Conservation (phyloP, 1,140 invertebrate genomes). For the Andricus grossulariae region DNA sequence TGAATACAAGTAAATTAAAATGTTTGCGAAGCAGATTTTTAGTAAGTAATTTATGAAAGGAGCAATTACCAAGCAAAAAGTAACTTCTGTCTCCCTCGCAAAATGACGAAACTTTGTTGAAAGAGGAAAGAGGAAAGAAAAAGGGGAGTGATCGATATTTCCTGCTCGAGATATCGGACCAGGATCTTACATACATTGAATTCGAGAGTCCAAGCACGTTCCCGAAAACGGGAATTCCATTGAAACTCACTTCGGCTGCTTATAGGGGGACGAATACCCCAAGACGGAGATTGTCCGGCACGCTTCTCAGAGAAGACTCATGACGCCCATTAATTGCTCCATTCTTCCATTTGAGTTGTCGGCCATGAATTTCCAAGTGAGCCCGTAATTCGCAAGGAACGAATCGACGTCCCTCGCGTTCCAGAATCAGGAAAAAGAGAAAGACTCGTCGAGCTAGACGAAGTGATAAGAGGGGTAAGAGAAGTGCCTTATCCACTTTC, state of each 20-base stretch:
- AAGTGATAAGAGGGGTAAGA: neutral
- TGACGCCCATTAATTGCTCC: slow-evolving; percentile 62
- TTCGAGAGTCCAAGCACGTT: slow-evolving; percentile 56
- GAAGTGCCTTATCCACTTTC: neutral
- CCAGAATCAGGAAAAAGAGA: slow-evolving; percentile 17
- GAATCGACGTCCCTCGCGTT: slow-evolving; percentile 35
- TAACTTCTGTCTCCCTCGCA: neutral
- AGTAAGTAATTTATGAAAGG: neutral
- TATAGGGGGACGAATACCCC: slow-evolving; percentile 18
- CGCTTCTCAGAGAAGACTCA: slow-evolving; percentile 53
- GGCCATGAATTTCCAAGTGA: slow-evolving; percentile 59
- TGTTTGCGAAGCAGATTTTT: neutral
- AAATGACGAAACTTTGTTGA: neutral
- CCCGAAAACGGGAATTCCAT: slow-evolving; percentile 61
- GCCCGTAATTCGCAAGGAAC: slow-evolving; percentile 48
- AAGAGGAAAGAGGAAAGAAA: slow-evolving; percentile 1
- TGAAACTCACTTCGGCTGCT: slow-evolving; percentile 52
- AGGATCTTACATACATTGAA: slow-evolving; percentile 32
- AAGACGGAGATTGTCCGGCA: slow-evolving; percentile 49
- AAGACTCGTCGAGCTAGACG: neutral
- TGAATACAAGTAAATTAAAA: neutral
- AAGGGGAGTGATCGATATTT: slow-evolving; percentile 34
- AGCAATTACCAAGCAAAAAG: slow-evolving; percentile 4
- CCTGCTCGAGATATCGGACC: slow-evolving; percentile 7
- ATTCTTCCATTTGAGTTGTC: slow-evolving; percentile 56